These are phyloP conservation scores for Ptychochromis oligacanthus DNA, from an alignment of 2,113 vertebrate species.

Conservation along the genomic window DNA sequence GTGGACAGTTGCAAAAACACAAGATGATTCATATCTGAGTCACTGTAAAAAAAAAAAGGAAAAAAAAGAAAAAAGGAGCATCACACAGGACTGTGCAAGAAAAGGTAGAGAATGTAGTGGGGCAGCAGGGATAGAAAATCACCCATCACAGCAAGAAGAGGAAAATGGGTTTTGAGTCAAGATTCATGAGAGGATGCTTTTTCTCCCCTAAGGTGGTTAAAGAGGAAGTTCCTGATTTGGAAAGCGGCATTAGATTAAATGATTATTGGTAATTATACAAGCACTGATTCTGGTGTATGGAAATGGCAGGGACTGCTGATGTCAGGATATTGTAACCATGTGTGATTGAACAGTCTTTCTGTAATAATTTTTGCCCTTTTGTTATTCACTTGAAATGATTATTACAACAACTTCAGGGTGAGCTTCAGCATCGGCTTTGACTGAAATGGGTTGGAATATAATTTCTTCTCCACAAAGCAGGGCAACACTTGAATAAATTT, in stretches of 20 bases:
- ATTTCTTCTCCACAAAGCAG: slow-evolving; percentile 5
- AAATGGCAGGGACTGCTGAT: slow-evolving; percentile 21
- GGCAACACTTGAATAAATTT: slow-evolving; percentile 18
- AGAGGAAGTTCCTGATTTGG: slow-evolving; percentile 51
- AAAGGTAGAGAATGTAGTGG: slow-evolving; percentile 7
- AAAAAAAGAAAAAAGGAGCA: too few species aligned
- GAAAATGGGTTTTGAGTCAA: slow-evolving; percentile 26
- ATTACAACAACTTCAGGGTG: slow-evolving; percentile 5
- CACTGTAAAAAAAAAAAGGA: background rate
- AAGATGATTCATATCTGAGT: background rate
- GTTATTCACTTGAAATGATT: slow-evolving; percentile 1
- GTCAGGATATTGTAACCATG: background rate
- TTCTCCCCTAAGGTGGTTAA: slow-evolving; percentile 36
- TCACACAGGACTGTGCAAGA: background rate
- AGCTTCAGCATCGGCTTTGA: slow-evolving; percentile 1
- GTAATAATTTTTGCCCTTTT: background rate
- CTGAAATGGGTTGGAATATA: slow-evolving; percentile 9
- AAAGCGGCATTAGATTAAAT: slow-evolving; percentile 42
- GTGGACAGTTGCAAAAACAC: background rate
- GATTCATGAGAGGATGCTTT: slow-evolving; percentile 45
- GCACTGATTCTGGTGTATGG: background rate
- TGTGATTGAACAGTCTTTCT: slow-evolving; percentile 5
- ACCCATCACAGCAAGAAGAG: slow-evolving; percentile 12
- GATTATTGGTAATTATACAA: slow-evolving; percentile 29
- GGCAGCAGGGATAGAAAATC: slow-evolving; percentile 30